Evolutionary conservation across 1,140 invertebrate species (phyloP), one percentile per base, ranked within the genome.

Genomic region (Zaprionus tsacasi): DNA sequence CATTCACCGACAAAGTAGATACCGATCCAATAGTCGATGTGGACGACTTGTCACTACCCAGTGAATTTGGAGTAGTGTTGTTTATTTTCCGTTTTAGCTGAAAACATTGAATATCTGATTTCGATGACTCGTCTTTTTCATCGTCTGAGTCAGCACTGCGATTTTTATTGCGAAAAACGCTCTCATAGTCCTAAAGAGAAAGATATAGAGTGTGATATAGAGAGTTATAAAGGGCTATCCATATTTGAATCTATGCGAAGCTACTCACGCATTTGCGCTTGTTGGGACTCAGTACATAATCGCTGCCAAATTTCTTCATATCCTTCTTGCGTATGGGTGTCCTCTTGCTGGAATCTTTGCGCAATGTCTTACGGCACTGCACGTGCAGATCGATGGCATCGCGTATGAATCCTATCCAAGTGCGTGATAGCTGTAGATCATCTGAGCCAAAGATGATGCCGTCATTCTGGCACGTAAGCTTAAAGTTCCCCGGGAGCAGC

Each of bases 321-420:
- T 94, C 92, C 79, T 94, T 94, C 45, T 93, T 93, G 40, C 91
- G 82, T 12, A 95, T 93, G 48, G 95, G 94, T 54, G 93, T 93
- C 55, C 94, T 92, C 6, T 94, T 93, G 66, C 95, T 95, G 40
- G 94, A 95, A 59, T 94, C 94, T 79, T 95, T 95, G 38, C 94
- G 89, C 38, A 95, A 90, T 21, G 95, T 95, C 76, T 94, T 94
- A 55, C 94, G 92, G 66, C 94, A 94, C 70, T 94, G 93, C 2
- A 93, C 89, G 70, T 94, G 94, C 83, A 93, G 92, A 52, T 93
- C 93, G 70, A 95, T 94, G 40, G 95, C 93, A 70, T 93, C 91
- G 67, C 94, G 93, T 40, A 95, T 93, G 17, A 93, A 93, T 45
- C 93, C 78, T 57, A 95, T 93, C 95, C 95, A 95, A 25, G 87